Base-by-base conservation (phyloP, 2,113 vertebrate species). In the Catharus fuscescens region DNA sequence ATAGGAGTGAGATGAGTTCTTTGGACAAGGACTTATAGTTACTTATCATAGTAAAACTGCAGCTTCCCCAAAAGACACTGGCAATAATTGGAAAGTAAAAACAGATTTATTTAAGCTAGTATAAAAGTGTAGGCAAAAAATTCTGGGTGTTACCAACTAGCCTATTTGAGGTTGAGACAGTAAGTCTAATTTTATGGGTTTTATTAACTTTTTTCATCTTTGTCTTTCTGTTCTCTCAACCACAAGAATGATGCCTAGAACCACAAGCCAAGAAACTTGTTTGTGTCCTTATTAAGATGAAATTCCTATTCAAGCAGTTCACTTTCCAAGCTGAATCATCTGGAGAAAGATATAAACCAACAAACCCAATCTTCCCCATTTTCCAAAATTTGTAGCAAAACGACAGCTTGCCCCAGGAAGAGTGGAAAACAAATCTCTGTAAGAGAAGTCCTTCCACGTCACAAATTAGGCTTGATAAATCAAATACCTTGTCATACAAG, bases 401-500 rank as follows among this genome's bases (percentile, higher is more conserved):
- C 28, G 18, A 79, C 56, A 82, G 48, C 36, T 92, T 77, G 56
- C 29, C 18, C 25, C 48, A 67, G 67, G 56, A 90, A 81, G 40
- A 91, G 20, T 24, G 21, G 54, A 92, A 88, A 96, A 80, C 40
- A 72, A 57, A 44, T 87, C 34, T 60, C 47, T 59, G 21, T 17
- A 77, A 86, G 52, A 86, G 72, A 92, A 86, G 88, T 66, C 86
- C 88, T 94, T 95, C 88, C 86, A 92, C 56, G 44, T 92, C 91
- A 94, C 77, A 88, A 80, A 92, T 77, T 28, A 88, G 64, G 67
- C 38, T 88, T 91, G 67, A 94, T 81, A 89, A 86, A 95, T 81
- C 48, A 71, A 78, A 81, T 87, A 84, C 31, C 81, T 90, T 96
- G 92, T 93, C 87, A 76, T 52, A 60, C 42, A 93, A 91, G 70